Conservation (phyloP, 2,113 vertebrate genomes). For the Amblyornis subalaris region DNA sequence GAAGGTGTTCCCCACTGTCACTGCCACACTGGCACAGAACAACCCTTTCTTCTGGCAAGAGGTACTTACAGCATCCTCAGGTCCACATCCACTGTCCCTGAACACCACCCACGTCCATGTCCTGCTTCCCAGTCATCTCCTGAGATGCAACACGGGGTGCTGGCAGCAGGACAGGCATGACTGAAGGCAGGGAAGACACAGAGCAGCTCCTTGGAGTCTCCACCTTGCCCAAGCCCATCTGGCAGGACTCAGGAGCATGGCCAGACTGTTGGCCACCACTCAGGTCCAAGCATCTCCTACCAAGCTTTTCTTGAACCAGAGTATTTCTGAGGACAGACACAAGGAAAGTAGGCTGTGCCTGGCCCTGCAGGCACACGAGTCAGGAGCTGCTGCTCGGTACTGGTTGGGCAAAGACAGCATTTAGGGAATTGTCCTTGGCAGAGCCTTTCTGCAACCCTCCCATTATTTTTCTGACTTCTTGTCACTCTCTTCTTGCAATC, state of each 20-base stretch:
- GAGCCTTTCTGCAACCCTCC: background rate
- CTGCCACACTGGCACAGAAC: background rate
- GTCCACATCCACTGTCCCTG: background rate
- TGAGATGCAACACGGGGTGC: background rate
- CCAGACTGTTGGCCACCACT: background rate
- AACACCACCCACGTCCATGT: background rate
- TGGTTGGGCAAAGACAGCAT: background rate
- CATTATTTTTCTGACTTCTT: background rate
- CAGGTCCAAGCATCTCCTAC: background rate
- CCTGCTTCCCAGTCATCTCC: background rate
- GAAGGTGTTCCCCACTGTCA: background rate
- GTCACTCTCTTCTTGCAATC: background rate
- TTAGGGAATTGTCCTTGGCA: background rate
- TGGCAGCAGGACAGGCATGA: background rate
- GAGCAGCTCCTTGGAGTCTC: background rate
- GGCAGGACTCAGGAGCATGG: background rate
- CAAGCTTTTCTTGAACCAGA: background rate
- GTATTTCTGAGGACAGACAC: background rate
- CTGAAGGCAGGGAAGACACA: background rate
- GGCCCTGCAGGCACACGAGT: background rate
- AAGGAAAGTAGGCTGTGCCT: background rate
- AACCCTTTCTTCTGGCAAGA: background rate
- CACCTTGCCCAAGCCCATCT: accelerated
- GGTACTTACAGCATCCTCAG: background rate
- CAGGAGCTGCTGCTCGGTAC: background rate